These are phyloP conservation scores for Hyposoter dolosus DNA, from an alignment of 2,888 invertebrate genomes.

Conservation along the genomic window DNA sequence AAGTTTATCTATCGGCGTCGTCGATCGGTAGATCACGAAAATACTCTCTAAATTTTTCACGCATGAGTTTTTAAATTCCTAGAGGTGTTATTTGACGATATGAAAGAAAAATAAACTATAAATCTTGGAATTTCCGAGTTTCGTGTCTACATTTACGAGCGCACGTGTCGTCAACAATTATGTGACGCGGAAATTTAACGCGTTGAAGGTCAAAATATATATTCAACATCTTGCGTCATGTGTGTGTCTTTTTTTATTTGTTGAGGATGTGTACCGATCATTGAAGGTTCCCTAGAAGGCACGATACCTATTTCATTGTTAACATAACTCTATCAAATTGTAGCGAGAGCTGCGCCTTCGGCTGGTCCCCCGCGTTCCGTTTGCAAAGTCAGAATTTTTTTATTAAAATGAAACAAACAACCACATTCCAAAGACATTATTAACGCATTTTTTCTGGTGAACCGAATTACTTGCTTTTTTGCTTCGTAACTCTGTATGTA, in stretches of 20 bases:
- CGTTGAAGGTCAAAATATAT: conserved; percentile 43
- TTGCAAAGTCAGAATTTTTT: neutral
- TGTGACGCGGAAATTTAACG: conserved; percentile 31
- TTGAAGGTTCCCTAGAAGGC: neutral
- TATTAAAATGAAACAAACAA: neutral
- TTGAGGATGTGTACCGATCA: conserved; percentile 5
- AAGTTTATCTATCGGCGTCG: conserved; percentile 2
- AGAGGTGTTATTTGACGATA: conserved; percentile 64
- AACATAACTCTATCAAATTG: neutral
- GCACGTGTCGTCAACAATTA: conserved; percentile 37
- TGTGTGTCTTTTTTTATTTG: conserved; percentile 21
- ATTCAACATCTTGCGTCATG: conserved; percentile 28
- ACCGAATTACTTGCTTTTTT: neutral
- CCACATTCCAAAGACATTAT: neutral
- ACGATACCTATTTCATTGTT: neutral
- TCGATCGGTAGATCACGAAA: conserved; percentile 9
- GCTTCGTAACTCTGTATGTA: neutral
- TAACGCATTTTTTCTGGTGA: neutral
- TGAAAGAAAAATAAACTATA: conserved; percentile 54
- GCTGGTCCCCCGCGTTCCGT: no score
- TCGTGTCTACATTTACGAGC: conserved; percentile 11
- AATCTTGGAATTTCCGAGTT: conserved; percentile 41
- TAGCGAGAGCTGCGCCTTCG: neutral
- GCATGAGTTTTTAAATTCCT: conserved; percentile 71
- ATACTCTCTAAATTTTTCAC: conserved; percentile 57